Conservation (phyloP, 2,888 invertebrate genomes). For the Laothoe populi region DNA sequence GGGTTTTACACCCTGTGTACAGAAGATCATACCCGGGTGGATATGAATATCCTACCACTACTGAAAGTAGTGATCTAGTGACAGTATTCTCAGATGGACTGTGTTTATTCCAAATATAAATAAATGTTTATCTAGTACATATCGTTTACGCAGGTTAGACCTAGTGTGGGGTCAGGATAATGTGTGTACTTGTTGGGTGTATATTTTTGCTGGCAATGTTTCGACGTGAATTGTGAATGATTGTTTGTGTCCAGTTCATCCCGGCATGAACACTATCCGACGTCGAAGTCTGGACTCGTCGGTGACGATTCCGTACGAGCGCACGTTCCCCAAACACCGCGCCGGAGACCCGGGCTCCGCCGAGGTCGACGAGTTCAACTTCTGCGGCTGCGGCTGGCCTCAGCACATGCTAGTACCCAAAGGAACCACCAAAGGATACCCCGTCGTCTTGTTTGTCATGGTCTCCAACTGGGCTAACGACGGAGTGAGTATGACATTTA, state of each 20-base stretch:
- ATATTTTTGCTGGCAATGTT: too few relatives aligned
- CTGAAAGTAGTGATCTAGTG: too few relatives aligned
- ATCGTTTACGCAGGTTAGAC: too few relatives aligned
- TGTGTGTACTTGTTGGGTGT: too few relatives aligned
- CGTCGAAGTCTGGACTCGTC: constrained; percentile 89
- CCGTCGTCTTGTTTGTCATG: constrained; percentile 90
- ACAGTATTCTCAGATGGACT: too few relatives aligned
- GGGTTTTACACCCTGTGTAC: too few relatives aligned
- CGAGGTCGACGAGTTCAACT: constrained; percentile 86
- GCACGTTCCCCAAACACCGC: constrained; percentile 91
- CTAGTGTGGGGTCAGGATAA: too few relatives aligned
- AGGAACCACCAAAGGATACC: constrained; percentile 87
- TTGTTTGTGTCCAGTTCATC: constrained; percentile 78
- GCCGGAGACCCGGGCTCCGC: constrained; percentile 83
- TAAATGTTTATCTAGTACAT: too few relatives aligned
- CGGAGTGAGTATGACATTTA: constrained; percentile 78
- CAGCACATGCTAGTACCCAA: constrained; percentile 92
- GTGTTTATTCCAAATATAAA: too few relatives aligned
- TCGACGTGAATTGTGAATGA: too few relatives aligned
- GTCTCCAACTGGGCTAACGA: constrained; percentile 90
- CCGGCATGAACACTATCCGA: constrained; percentile 87
- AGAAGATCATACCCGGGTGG: too few relatives aligned
- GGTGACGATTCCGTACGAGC: constrained; percentile 92
- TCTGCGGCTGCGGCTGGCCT: constrained; percentile 96
- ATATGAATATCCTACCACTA: too few relatives aligned